phyloP scores from a whole-genome alignment of 2,113 vertebrate genomes.

The Fulica atra region DNA sequence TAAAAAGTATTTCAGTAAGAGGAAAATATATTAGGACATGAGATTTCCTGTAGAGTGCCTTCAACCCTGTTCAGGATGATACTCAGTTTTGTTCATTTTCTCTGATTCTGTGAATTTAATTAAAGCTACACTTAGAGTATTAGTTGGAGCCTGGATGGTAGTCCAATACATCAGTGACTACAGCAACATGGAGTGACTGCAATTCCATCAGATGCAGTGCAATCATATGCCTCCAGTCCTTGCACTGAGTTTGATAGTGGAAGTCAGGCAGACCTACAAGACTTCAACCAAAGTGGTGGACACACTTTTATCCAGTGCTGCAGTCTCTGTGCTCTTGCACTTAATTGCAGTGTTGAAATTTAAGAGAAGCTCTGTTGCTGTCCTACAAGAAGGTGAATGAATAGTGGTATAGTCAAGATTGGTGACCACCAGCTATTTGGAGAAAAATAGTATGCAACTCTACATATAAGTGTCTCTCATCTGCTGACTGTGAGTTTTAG shows the following conservation, averaged over 20 bases:
- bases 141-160: neutral
- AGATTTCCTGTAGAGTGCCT: neutral
- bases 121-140: neutral
- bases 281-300: neutral
- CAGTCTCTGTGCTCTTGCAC: neutral
- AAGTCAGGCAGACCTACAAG: neutral
- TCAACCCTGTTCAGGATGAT: neutral
- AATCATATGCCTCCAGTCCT: neutral
- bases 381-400: neutral
- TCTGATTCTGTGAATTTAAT: neutral
- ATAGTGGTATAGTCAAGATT: neutral
- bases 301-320: neutral
- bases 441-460: neutral
- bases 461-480: neutral
- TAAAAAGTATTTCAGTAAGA: neutral
- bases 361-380: neutral
- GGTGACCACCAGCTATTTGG: neutral
- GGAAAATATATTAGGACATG: neutral
- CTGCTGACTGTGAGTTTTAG: neutral
- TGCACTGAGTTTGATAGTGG: neutral
- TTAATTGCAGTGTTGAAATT: neutral
- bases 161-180: neutral
- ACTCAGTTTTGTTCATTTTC: neutral
- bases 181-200: accelerated
- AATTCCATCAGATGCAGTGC: neutral